Percentiles rank a stretch among this genome's conserved stretches.
These are phyloP conservation scores for Chanos chanos DNA, from an alignment of 2,797 vertebrate genomes.

Conservation along the genomic window DNA sequence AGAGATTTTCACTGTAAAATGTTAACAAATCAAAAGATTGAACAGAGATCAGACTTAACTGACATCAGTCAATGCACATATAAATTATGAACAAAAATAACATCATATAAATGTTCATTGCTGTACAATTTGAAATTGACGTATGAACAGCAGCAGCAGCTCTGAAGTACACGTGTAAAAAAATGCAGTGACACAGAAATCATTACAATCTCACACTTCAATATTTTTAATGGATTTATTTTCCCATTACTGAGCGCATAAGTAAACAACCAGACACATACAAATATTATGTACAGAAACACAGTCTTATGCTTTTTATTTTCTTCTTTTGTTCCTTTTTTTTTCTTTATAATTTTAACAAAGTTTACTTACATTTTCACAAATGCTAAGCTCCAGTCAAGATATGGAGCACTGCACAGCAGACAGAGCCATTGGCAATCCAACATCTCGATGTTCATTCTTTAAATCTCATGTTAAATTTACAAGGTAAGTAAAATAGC, in stretches of 20 bases:
- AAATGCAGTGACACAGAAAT: too few species aligned
- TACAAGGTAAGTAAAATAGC: slow-evolving; percentile 5
- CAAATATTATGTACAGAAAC: slow-evolving; percentile 8
- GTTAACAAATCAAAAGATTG: too few species aligned
- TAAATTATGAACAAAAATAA: too few species aligned
- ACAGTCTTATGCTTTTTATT: slow-evolving; percentile 4
- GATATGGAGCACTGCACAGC: neutral
- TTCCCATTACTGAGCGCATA: slow-evolving; percentile 2
- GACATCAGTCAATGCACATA: too few species aligned
- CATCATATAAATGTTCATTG: too few species aligned
- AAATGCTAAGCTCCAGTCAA: slow-evolving; percentile 1
- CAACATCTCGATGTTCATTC: neutral
- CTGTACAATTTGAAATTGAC: too few species aligned
- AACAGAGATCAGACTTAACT: too few species aligned
- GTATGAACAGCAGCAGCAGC: too few species aligned
- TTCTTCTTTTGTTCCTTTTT: too few species aligned
- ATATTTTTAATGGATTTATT: slow-evolving; percentile 5
- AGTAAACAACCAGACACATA: slow-evolving; percentile 8
- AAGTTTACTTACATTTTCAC: slow-evolving; percentile 8
- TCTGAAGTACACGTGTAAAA: too few species aligned
- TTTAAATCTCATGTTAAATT: slow-evolving; percentile 1
- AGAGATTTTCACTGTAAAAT: too few species aligned
- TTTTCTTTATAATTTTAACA: slow-evolving; percentile 7
- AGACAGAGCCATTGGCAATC: slow-evolving; percentile 1
- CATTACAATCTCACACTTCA: too few species aligned